A percentile compares a stretch with the other conserved stretches of the same genome.
Evolutionary conservation across 2,888 invertebrate genomes (phyloP).

Genomic region (Phyto melanocephala): DNA sequence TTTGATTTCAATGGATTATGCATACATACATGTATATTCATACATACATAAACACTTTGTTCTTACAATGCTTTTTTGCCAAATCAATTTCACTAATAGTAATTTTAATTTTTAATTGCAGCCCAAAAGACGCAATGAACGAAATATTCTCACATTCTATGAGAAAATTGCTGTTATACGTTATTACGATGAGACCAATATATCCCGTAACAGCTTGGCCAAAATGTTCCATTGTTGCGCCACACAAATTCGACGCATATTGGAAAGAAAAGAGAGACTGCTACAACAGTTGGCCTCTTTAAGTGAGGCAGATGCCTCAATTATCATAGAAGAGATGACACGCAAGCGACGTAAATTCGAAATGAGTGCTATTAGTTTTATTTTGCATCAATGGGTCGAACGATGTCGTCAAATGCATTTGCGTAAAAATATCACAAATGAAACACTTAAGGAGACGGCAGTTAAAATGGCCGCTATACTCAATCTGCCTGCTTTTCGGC

Average conservation of each 20-base stretch:
- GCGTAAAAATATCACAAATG: constrained; percentile 72
- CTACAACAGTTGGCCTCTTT: constrained; percentile 73
- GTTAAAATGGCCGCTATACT: constrained; percentile 75
- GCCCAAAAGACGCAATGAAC: constrained; percentile 74
- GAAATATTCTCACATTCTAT: constrained; percentile 76
- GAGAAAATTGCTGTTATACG: constrained; percentile 78
- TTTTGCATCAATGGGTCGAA: constrained; percentile 76
- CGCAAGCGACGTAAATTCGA: constrained; percentile 76
- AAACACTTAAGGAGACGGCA: constrained; percentile 74
- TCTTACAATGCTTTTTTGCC: too few relatives aligned
- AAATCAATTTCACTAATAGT: too few relatives aligned
- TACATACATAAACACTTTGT: too few relatives aligned
- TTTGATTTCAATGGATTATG: too few relatives aligned
- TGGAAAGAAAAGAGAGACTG: constrained; percentile 74
- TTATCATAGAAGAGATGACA: constrained; percentile 76
- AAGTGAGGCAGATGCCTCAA: constrained; percentile 75
- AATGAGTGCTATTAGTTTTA: constrained; percentile 76
- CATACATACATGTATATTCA: too few relatives aligned
- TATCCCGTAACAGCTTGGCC: constrained; percentile 75
- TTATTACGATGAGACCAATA: constrained; percentile 76
- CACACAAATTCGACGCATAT: constrained; percentile 76
- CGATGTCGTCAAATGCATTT: constrained; percentile 73
- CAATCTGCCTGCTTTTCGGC: constrained; percentile 74
- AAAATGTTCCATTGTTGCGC: constrained; percentile 78
- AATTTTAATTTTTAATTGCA: constrained; percentile 43